Conservation (phyloP, 2,113 vertebrate genomes). For the Bubalus kerabau region DNA sequence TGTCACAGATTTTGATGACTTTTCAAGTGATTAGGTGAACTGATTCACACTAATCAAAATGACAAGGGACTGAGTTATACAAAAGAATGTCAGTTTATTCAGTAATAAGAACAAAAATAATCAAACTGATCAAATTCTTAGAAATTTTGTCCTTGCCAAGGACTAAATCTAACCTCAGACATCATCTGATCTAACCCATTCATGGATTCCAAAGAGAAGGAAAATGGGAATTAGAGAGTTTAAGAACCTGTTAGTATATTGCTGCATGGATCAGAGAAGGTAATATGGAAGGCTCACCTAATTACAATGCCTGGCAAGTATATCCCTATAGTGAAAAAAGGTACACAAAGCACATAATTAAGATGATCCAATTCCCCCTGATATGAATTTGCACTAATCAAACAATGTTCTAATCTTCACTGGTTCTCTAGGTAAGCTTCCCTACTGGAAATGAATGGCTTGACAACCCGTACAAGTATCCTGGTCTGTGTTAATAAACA, state of each 20-base stretch:
- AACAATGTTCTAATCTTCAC: neutral
- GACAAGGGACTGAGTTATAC: neutral
- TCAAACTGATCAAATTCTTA: neutral
- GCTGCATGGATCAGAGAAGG: neutral
- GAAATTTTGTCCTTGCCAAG: constrained; percentile 7
- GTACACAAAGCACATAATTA: neutral
- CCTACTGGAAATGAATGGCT: neutral
- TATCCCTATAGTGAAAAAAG: neutral
- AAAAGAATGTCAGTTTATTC: neutral
- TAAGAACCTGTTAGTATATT: neutral
- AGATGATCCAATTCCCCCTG: neutral
- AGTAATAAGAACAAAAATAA: neutral
- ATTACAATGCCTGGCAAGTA: neutral
- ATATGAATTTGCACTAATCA: neutral
- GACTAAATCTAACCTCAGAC: neutral
- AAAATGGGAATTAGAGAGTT: neutral
- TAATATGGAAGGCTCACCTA: neutral
- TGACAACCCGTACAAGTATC: neutral
- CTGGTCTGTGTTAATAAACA: neutral
- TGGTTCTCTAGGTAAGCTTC: neutral
- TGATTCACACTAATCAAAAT: constrained; percentile 1
- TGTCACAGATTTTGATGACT: neutral
- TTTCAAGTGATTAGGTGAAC: neutral
- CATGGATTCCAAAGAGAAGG: neutral
- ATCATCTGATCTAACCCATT: neutral